Evolutionary conservation across 1,140 invertebrate genomes (phyloP).

Genomic region (Anastrepha ludens): DNA sequence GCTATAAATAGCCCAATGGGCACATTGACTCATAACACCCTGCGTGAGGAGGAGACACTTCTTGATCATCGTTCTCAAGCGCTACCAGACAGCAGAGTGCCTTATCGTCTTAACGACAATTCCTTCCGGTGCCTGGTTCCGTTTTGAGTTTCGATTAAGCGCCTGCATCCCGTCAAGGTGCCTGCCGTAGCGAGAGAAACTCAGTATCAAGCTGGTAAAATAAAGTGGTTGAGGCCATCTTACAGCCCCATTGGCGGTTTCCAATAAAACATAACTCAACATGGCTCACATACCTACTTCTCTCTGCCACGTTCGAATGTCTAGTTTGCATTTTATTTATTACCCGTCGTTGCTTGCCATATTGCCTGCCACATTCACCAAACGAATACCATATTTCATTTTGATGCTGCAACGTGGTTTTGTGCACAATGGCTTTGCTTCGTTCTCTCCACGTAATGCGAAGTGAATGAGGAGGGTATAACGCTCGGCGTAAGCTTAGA

Average conservation of each 20-base stretch:
- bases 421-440: constrained; percentile 25
- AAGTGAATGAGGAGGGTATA: background rate
- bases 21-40: too few relatives aligned
- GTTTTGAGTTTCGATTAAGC: too few relatives aligned
- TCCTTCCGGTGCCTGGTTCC: too few relatives aligned
- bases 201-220: too few relatives aligned
- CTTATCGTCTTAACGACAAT: too few relatives aligned
- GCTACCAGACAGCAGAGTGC: too few relatives aligned
- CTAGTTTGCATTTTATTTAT: constrained; percentile 46
- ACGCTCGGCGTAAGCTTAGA: background rate
- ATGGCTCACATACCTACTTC: background rate
- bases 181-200: too few relatives aligned
- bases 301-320: background rate
- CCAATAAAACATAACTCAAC: background rate
- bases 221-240: too few relatives aligned
- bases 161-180: too few relatives aligned
- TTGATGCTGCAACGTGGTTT: constrained; percentile 29
- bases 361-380: constrained; percentile 38
- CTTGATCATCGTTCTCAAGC: too few relatives aligned
- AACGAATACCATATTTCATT: constrained; percentile 43
- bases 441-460: background rate
- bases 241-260: background rate
- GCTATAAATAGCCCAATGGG: too few relatives aligned
- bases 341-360: constrained; percentile 14
- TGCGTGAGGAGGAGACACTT: too few relatives aligned